Evolutionary conservation across 2,888 invertebrate genomes (phyloP).

Genomic region (Phyllotreta striolata): DNA sequence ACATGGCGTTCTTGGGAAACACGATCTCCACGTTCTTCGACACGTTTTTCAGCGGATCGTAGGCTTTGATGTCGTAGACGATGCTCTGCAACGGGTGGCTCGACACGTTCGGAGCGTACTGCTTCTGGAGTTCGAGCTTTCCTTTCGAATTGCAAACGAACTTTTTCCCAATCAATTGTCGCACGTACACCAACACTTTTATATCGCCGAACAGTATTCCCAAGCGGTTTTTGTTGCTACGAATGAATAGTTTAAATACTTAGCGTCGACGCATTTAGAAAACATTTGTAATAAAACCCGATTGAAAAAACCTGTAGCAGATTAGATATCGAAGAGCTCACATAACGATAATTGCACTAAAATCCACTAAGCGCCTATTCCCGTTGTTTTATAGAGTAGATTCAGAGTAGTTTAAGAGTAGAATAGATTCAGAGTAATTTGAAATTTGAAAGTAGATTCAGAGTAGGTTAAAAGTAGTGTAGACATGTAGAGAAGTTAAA

Average conservation of each 20-base stretch:
- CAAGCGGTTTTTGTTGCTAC: constrained; percentile 73
- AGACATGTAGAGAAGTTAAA: no score
- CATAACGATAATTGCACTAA: no score
- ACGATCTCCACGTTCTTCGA: constrained; percentile 66
- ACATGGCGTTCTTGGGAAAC: constrained; percentile 71
- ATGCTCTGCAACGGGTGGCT: constrained; percentile 77
- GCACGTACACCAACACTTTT: constrained; percentile 73
- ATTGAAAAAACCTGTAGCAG: constrained; percentile 12
- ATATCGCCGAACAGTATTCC: constrained; percentile 81
- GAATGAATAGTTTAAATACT: constrained; percentile 46
- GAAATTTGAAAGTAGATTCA: constrained; percentile 17
- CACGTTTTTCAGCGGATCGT: constrained; percentile 57
- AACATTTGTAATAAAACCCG: background rate
- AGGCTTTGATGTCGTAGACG: constrained; percentile 64
- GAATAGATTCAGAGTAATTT: no score
- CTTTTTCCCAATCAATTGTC: constrained; percentile 74
- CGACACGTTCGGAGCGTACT: constrained; percentile 71
- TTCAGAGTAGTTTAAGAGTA: no score
- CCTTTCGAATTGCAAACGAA: constrained; percentile 69
- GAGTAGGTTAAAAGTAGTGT: no score
- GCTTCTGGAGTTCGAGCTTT: constrained; percentile 71
- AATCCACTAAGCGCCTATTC: no score
- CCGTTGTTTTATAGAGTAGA: no score
- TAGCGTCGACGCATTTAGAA: constrained; percentile 3
- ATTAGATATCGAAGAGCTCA: constrained; percentile 7